phyloP scores from a whole-genome alignment of 1,140 invertebrate species.

The Parapsyche elsis region DNA sequence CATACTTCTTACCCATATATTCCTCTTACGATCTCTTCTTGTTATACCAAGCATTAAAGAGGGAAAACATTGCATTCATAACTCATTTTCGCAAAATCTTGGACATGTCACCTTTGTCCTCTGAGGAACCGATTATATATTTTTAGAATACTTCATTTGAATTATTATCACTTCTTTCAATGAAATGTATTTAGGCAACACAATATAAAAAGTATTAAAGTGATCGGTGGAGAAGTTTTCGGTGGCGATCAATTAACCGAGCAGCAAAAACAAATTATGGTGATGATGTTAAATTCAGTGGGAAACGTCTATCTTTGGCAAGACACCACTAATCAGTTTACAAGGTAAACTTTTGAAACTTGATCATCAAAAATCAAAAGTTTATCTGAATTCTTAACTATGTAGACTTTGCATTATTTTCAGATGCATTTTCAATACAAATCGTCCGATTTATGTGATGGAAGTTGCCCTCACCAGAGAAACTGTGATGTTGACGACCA shows the following conservation, averaged over 20 bases:
- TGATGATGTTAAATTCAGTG: conserved; percentile 70
- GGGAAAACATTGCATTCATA: too few species aligned
- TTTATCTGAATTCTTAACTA: conserved; percentile 5
- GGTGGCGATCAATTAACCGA: conserved; percentile 52
- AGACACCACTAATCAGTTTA: conserved; percentile 71
- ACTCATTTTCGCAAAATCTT: too few species aligned
- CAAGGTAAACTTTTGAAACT: conserved; percentile 57
- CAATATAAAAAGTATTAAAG: conserved; percentile 49
- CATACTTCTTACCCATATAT: too few species aligned
- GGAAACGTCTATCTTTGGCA: conserved; percentile 77
- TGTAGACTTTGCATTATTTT: conserved; percentile 50
- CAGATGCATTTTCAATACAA: conserved; percentile 72
- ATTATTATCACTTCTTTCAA: not conserved
- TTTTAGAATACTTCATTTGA: too few species aligned
- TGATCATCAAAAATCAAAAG: not conserved
- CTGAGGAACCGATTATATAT: too few species aligned
- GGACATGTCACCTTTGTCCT: too few species aligned
- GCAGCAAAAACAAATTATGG: conserved; percentile 62
- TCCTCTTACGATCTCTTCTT: too few species aligned
- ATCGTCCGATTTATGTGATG: conserved; percentile 69
- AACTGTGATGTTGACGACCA: conserved; percentile 72
- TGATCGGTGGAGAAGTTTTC: conserved; percentile 48
- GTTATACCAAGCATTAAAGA: too few species aligned
- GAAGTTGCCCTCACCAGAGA: conserved; percentile 70
- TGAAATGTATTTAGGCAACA: conserved; percentile 31